phyloP scores from a whole-genome alignment of 2,113 vertebrate genomes.

The Neofelis nebulosa region DNA sequence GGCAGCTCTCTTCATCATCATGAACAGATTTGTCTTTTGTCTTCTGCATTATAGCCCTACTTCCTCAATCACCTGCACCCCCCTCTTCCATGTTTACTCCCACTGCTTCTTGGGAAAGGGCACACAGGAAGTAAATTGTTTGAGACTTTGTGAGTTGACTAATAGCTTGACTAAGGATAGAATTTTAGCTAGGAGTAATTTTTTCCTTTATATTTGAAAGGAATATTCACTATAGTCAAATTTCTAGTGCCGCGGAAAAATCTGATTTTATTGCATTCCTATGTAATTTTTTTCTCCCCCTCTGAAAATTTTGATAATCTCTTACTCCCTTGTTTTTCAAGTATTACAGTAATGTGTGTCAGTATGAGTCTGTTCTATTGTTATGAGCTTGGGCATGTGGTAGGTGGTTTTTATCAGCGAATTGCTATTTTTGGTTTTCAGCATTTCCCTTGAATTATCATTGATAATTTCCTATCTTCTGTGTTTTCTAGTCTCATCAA shows the following conservation, averaged over 20 bases:
- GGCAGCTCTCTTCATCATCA: not conserved
- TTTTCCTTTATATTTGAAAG: not conserved
- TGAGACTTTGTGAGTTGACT: not conserved
- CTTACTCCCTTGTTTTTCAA: not conserved
- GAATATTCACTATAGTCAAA: not conserved
- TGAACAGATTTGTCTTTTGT: not conserved
- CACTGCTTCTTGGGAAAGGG: not conserved
- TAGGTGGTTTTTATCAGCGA: not conserved
- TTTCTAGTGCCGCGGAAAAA: not conserved
- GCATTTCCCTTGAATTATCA: not conserved
- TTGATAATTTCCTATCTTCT: not conserved
- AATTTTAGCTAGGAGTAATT: not conserved
- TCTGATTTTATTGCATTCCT: not conserved
- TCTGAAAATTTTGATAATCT: not conserved
- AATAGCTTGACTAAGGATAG: not conserved
- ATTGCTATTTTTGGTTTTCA: not conserved
- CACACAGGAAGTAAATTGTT: not conserved
- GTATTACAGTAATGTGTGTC: not conserved
- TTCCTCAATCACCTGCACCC: not conserved
- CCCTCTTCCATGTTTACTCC: not conserved
- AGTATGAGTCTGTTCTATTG: not conserved
- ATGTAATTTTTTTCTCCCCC: not conserved
- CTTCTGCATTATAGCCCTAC: not conserved
- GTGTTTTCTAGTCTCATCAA: not conserved
- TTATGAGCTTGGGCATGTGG: not conserved